phyloP scores from a whole-genome alignment of 2,888 invertebrate genomes.

The Cheilosia soror region DNA sequence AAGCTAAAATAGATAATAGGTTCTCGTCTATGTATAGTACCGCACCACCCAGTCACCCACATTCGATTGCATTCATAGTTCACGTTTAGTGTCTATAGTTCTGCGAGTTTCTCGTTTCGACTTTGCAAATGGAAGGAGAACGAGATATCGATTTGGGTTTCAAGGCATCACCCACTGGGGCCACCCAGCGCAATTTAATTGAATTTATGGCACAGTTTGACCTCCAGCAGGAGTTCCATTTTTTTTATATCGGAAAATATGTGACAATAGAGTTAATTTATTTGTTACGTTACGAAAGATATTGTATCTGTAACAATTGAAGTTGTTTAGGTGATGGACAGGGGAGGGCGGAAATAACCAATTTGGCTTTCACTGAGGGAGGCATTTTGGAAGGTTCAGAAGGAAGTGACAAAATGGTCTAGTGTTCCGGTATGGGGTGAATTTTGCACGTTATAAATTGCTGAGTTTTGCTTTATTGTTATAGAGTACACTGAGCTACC shows the following conservation, averaged over 20 bases:
- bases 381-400: not conserved
- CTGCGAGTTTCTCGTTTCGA: not conserved
- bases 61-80: constrained; percentile 21
- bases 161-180: not conserved
- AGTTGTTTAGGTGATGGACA: constrained; percentile 20
- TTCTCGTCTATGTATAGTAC: not conserved
- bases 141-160: constrained; percentile 15
- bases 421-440: constrained; percentile 10
- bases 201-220: constrained; percentile 48
- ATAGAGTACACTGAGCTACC: constrained; percentile 13
- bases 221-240: constrained; percentile 8
- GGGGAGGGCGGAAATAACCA: not conserved
- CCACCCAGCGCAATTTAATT: constrained; percentile 36
- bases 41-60: constrained; percentile 22
- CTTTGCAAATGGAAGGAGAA: not conserved
- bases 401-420: not conserved
- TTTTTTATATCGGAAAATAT: constrained; percentile 9
- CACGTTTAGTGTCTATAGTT: constrained; percentile 11
- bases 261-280: constrained; percentile 35
- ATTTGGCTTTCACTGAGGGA: constrained; percentile 33
- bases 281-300: constrained; percentile 23
- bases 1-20: constrained; percentile 31
- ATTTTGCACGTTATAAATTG: constrained; percentile 33
- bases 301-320: constrained; percentile 50
- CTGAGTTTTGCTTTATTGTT: constrained; percentile 16